phyloP scores from a whole-genome alignment of 2,113 vertebrate genomes.

The Serilophus lunatus region DNA sequence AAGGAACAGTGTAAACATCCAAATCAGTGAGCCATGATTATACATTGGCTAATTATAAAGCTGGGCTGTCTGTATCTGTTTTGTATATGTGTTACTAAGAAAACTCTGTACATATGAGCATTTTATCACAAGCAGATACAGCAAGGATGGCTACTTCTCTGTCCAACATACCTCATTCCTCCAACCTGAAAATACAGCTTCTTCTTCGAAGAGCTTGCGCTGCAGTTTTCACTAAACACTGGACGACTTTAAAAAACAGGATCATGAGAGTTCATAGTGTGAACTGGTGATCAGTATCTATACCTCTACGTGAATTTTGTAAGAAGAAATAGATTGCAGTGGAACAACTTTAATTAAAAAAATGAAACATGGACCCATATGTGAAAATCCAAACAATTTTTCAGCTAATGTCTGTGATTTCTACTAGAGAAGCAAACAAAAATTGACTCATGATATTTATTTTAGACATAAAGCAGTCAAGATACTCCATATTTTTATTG shows the following conservation, averaged over 20 bases:
- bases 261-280: background rate
- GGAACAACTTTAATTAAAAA: background rate
- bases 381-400: background rate
- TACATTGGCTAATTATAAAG: background rate
- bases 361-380: background rate
- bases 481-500: constrained; percentile 4
- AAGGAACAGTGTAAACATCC: background rate
- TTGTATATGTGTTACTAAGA: background rate
- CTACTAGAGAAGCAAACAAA: background rate
- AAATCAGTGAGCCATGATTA: background rate
- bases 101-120: background rate
- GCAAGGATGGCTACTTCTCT: background rate
- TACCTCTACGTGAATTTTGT: background rate
- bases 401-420: background rate
- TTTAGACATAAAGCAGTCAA: background rate
- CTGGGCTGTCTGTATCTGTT: background rate
- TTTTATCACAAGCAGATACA: background rate
- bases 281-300: background rate
- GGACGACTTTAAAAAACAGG: background rate
- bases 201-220: background rate
- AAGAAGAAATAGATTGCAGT: background rate
- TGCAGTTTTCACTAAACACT: background rate
- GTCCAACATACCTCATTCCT: background rate
- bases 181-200: background rate
- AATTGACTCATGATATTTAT: background rate